Evolutionary conservation across 2,113 vertebrate genomes (phyloP).

Genomic region (Cynopterus brachyotis): DNA sequence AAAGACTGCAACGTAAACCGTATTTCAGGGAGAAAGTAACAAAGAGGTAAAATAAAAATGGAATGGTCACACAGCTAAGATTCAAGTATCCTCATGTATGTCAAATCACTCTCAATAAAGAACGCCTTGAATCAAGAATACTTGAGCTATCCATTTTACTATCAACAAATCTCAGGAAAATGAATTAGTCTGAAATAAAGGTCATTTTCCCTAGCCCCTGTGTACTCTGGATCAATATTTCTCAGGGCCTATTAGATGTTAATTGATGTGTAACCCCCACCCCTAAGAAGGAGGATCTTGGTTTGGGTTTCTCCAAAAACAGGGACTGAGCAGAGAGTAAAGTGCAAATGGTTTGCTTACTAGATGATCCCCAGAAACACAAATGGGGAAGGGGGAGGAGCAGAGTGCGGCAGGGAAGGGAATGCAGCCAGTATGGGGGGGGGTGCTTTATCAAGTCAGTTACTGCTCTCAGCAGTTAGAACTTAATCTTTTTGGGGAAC

Average conservation of each 20-base stretch:
- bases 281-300: not conserved
- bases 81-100: not conserved
- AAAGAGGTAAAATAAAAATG: conserved; percentile 15
- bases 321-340: not conserved
- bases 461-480: not conserved
- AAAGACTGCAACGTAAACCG: not conserved
- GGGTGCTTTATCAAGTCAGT: not conserved
- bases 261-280: not conserved
- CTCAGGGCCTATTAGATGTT: not conserved
- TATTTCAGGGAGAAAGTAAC: conserved; percentile 29
- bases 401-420: not conserved
- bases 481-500: not conserved
- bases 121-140: not conserved
- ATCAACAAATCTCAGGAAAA: conserved; percentile 11
- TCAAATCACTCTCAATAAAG: not conserved
- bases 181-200: conserved; percentile 3
- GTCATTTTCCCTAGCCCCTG: not conserved
- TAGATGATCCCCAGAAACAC: not conserved
- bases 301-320: not conserved
- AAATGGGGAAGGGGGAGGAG: not conserved
- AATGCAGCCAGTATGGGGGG: not conserved
- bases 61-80: not conserved
- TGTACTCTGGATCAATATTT: not conserved
- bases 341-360: not conserved
- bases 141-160: not conserved